Evolutionary conservation across 2,797 vertebrate genomes (phyloP), one percentile per base, ranked within the genome.

Genomic region (Pseudochromis fuscus): DNA sequence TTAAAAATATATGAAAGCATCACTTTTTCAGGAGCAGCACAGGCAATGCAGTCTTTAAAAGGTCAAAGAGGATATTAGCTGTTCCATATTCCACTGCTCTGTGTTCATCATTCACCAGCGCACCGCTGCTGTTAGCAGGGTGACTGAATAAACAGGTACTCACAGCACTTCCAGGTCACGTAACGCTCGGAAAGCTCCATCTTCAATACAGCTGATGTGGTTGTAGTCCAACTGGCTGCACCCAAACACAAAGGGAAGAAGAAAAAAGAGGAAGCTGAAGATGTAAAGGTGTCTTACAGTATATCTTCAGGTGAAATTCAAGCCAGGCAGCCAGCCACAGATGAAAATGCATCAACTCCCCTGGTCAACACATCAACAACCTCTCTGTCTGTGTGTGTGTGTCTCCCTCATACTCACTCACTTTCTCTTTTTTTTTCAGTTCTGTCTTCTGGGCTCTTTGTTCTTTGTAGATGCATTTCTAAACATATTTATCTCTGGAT

Each of bases 151-250:
- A 75, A 88, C 83, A 63, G 58, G 59, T 94, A 98, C 98, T 99
- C 88, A 99, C 98, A 99, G 97, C 64, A 99, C 97, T 96, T 99
- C 97, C 94, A 99, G 95, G 94, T 98, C 98, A 60, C 97, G 96
- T 72, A 99, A 94, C 30, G 98, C 98, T 90, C 98, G 91, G 78
- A 99, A 99, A 0, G 97, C 95, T 89, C 98, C 97, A 77, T 99
- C 97, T 92, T 99, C 98, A 80, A 99, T 98, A 83, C 98, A 99
- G 95, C 95, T 97, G 95, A 99, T 98, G 92, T 98, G 97, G 95
- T 99, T 99, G 95, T 98, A 99, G 95, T 99, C 98, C 96, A 99
- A 92, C 89, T 99, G 98, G 94, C 98, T 99, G 94, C 93, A 92
- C 31, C 21, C 45, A 74, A 66, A 70, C 55, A 73, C 40, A 78